Base-by-base conservation (phyloP, 1,140 invertebrate species). In the Pseudomyrmex cubaensis region DNA sequence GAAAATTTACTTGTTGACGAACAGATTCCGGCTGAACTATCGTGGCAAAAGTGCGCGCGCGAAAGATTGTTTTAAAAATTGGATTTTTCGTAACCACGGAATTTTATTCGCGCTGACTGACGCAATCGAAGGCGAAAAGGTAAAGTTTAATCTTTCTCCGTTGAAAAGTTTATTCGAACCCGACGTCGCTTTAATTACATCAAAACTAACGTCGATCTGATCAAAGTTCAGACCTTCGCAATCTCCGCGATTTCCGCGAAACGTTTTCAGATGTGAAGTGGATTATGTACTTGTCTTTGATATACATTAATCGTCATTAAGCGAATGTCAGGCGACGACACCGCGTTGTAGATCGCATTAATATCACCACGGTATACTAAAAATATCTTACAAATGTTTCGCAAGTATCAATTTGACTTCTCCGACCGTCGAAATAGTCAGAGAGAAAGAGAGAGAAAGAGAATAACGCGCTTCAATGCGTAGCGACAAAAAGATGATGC, bases 1-100 rank as follows among this genome's bases (percentile, higher is more conserved):
- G 80, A 78, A 86, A 87, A 90, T 87, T 90, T 77, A 78, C 74
- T 69, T 76, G 83, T 70, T 82, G 83, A 85, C 77, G 83, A 82
- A 84, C 66, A 78, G 76, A 69, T 84, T n/a, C 77, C 25, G 35
- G 75, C 59, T 57, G 46, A 78, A 67, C 61, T 35, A 35, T 7
- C 35, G 35, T 35, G 83, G 63, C 59, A 50, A 20, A 4, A 44
- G 12, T 2, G 69, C n/a, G 46, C 62, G 48, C 74, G 48, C 50
- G n/a, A 15, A 8, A 20, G 48, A 80, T 70, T 70, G 76, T 80
- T 80, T 22, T 48, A 59, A 72, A 80, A 80, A 80, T 80, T 80
- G 76, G 44, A 70, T 72, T 80, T 80, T 64, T 64, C 61, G n/a
- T 20, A 22, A 66, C 20, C 64, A n/a, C n/a, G 76, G 35, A 59